Conservation (phyloP, 2,888 invertebrate genomes). For the Cheilosia soror region DNA sequence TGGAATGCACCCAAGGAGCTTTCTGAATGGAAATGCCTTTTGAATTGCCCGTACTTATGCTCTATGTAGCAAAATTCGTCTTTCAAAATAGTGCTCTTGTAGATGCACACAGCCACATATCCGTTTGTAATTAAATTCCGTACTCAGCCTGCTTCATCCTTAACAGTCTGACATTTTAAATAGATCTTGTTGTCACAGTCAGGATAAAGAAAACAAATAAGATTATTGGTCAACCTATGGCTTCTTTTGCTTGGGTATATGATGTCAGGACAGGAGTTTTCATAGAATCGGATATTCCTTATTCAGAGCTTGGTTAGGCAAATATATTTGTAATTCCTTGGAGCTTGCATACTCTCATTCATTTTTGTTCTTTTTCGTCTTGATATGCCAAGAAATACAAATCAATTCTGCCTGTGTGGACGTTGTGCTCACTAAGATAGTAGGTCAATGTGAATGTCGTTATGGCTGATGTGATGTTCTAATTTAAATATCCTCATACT, state of each 20-base stretch:
- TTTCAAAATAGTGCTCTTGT: background rate
- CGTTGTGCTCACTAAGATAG: conserved; percentile 1
- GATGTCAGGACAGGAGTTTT: background rate
- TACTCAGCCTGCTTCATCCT: background rate
- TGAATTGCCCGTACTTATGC: background rate
- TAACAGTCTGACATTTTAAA: conserved; percentile 9
- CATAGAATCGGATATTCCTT: background rate
- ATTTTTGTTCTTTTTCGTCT: background rate
- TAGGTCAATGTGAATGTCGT: conserved; percentile 30
- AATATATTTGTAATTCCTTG: background rate
- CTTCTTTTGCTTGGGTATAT: background rate
- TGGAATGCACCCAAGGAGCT: conserved; percentile 10
- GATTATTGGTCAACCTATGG: conserved; percentile 1
- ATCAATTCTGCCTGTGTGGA: background rate
- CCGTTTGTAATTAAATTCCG: conserved; percentile 16
- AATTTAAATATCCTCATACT: conserved; percentile 10
- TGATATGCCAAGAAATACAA: background rate
- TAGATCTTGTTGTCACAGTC: background rate
- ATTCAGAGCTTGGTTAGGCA: background rate
- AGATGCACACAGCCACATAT: background rate
- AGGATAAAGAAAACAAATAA: background rate
- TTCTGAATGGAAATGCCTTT: conserved; percentile 11
- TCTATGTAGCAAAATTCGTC: background rate
- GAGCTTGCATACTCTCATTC: background rate
- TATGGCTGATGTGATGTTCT: background rate